These are phyloP conservation scores for Chironomus tentans DNA, from an alignment of 2,888 invertebrate species.

Conservation along the genomic window DNA sequence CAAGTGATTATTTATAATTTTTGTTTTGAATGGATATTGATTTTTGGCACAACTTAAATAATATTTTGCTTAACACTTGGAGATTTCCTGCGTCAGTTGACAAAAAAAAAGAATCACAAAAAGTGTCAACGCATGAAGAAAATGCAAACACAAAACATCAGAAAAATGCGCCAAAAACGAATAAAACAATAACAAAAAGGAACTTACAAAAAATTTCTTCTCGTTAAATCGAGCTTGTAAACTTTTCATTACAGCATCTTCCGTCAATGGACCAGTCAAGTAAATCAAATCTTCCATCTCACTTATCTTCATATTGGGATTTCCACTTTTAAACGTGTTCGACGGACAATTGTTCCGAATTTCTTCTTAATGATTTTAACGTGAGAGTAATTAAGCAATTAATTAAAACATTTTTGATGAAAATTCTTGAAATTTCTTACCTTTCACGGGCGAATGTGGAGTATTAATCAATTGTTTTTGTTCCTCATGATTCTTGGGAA, in stretches of 20 bases:
- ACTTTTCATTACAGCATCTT: conserved; percentile 86
- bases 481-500: neutral
- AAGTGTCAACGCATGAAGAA: too few relatives aligned
- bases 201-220: conserved; percentile 79
- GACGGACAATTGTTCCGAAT: neutral
- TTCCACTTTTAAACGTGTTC: neutral
- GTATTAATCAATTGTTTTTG: neutral
- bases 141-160: too few relatives aligned
- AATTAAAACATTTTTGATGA: too few relatives aligned
- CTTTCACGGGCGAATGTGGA: neutral
- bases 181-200: neutral
- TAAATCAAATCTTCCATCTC: conserved; percentile 85
- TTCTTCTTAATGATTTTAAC: neutral
- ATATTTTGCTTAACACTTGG: neutral
- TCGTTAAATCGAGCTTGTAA: conserved; percentile 82
- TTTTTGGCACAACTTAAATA: neutral
- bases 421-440: neutral
- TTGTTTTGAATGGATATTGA: neutral
- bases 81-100: too few relatives aligned
- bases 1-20: too few relatives aligned
- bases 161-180: too few relatives aligned
- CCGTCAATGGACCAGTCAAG: conserved; percentile 83
- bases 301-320: conserved; percentile 32
- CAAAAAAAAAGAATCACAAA: too few relatives aligned
- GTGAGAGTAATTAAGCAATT: too few relatives aligned